These are phyloP conservation scores for Poecilia wingei DNA, from an alignment of 2,797 vertebrate species.

Conservation along the genomic window DNA sequence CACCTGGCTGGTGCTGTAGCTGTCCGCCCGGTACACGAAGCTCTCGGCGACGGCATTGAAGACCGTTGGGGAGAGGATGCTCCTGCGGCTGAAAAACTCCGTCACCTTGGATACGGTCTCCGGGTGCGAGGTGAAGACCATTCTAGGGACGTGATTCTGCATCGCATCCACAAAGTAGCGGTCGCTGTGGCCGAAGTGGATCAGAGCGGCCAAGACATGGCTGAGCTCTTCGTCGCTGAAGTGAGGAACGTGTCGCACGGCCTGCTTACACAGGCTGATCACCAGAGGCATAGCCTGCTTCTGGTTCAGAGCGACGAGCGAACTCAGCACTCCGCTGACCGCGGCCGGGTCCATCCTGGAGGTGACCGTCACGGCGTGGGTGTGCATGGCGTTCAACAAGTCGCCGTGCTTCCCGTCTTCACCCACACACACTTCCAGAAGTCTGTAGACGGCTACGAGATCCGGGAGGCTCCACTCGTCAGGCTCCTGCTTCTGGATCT, in stretches of 20 bases:
- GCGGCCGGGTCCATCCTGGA: constrained; percentile 74
- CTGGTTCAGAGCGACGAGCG: constrained; percentile 84
- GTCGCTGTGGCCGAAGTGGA: constrained; percentile 86
- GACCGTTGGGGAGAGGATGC: constrained; percentile 84
- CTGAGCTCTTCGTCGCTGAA: constrained; percentile 85
- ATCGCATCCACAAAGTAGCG: constrained; percentile 83
- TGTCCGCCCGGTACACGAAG: constrained; percentile 86
- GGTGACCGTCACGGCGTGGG: constrained; percentile 64
- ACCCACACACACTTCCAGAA: constrained; percentile 75
- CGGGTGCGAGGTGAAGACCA: constrained; percentile 78
- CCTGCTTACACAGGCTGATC: constrained; percentile 84
- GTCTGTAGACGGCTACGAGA: constrained; percentile 79
- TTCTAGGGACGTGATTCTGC: constrained; percentile 76
- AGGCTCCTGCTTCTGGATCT: constrained; percentile 74
- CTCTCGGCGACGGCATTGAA: constrained; percentile 85
- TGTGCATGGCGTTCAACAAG: constrained; percentile 85
- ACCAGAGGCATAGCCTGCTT: constrained; percentile 81
- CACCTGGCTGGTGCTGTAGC: constrained; percentile 85
- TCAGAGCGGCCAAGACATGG: constrained; percentile 83
- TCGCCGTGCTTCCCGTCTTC: constrained; percentile 70
- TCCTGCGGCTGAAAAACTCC: constrained; percentile 85
- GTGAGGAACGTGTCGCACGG: constrained; percentile 76
- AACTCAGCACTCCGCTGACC: constrained; percentile 79
- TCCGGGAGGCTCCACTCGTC: constrained; percentile 78
- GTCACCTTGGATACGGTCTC: constrained; percentile 81